phyloP scores from a whole-genome alignment of 2,797 vertebrate genomes.

The Channallabes apus region DNA sequence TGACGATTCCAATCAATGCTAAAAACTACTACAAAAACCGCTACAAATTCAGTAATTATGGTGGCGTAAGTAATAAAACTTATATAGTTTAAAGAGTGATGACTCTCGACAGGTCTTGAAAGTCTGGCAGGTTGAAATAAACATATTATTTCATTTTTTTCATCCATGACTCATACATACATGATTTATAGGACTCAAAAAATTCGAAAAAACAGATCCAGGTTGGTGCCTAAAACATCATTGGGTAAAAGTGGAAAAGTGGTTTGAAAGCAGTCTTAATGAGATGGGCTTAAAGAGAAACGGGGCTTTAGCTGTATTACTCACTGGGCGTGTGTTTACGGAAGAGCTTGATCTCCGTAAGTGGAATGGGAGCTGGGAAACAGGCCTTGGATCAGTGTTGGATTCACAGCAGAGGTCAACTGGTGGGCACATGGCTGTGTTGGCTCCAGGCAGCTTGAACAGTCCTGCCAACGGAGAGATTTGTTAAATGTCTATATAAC shows the following conservation, averaged over 20 bases:
- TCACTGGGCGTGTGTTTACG: conserved; percentile 33
- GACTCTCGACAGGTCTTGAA: neutral
- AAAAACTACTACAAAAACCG: neutral
- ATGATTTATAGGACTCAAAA: neutral
- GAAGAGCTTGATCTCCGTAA: conserved; percentile 38
- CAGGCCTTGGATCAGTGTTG: conserved; percentile 23
- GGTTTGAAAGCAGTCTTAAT: conserved; percentile 31
- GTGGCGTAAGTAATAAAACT: neutral
- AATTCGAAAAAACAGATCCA: neutral
- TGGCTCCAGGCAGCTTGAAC: conserved; percentile 29
- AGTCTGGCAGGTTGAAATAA: neutral
- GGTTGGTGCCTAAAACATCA: neutral
- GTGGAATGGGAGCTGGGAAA: conserved; percentile 37
- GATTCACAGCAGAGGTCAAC: conserved; percentile 45
- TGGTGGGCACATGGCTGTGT: conserved; percentile 46
- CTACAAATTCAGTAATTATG: neutral
- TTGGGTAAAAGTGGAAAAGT: neutral
- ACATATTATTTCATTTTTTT: neutral
- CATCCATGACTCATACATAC: neutral
- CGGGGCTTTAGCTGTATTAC: conserved; percentile 33
- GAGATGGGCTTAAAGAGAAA: conserved; percentile 6
- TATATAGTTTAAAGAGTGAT: neutral
- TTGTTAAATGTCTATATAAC: conserved; percentile 12
- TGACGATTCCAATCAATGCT: no score
- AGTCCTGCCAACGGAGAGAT: conserved; percentile 16